Percentiles rank a stretch among this genome's conserved stretches.
Evolutionary conservation across 2,888 invertebrate species (phyloP).

Genomic region (Leucophenga montana): DNA sequence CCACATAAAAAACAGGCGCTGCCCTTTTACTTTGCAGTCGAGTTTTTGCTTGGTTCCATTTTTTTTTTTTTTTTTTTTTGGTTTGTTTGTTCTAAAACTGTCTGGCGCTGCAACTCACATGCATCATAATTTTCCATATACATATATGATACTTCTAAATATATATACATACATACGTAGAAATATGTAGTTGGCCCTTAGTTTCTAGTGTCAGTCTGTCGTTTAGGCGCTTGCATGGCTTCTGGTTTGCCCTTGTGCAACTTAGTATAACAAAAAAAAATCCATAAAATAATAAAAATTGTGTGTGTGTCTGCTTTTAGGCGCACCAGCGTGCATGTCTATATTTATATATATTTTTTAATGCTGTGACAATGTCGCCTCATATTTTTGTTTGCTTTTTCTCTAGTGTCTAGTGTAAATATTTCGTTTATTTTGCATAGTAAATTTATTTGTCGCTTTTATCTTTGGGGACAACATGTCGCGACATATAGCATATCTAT

Average conservation of each 20-base stretch:
- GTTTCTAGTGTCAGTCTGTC: neutral
- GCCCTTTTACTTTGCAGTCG: conserved; percentile 5
- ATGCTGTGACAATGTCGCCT: conserved; percentile 5
- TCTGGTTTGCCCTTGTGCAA: neutral
- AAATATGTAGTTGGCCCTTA: conserved; percentile 17
- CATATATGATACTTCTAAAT: too few species aligned
- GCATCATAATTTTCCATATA: conserved; percentile 2
- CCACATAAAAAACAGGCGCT: neutral
- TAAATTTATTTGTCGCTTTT: conserved; percentile 23
- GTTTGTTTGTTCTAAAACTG: conserved; percentile 7
- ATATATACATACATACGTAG: conserved; percentile 4
- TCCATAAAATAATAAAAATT: neutral
- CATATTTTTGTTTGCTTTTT: conserved; percentile 1
- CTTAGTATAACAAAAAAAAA: too few species aligned
- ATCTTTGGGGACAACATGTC: conserved; percentile 44
- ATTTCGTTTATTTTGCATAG: conserved; percentile 17
- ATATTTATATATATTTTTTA: neutral
- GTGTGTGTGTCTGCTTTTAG: conserved; percentile 17
- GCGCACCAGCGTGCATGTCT: neutral
- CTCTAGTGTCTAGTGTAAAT: too few species aligned
- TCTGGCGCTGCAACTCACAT: neutral
- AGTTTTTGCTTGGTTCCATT: conserved; percentile 33
- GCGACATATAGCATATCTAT: conserved; percentile 40
- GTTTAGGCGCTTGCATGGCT: conserved; percentile 13
- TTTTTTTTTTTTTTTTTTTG: conserved; percentile 27